Percentiles rank a stretch among this genome's conserved stretches.
Conservation (phyloP, 2,888 invertebrate species). For the Hofmannophila pseudospretella region DNA sequence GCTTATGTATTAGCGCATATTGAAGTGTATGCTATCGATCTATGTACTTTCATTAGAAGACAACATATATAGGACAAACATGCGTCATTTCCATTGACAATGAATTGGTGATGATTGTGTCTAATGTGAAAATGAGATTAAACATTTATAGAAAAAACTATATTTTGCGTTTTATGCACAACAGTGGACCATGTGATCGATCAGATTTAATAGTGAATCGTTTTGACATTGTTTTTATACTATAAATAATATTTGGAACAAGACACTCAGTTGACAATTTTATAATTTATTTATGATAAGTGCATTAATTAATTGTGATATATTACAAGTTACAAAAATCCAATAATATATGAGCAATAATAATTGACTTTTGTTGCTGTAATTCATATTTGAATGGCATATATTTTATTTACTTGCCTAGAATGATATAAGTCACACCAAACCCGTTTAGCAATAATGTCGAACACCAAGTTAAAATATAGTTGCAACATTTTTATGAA, state of each 20-base stretch:
- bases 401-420: constrained; percentile 34
- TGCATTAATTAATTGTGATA: constrained; percentile 74
- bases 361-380: constrained; percentile 45
- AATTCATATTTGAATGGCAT: constrained; percentile 43
- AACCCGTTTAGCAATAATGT: constrained; percentile 41
- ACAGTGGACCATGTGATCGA: constrained; percentile 73
- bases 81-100: constrained; percentile 60
- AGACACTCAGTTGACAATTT: constrained; percentile 72
- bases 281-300: constrained; percentile 75
- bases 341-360: constrained; percentile 48
- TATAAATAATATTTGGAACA: constrained; percentile 56
- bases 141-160: constrained; percentile 46
- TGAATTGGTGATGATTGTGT: constrained; percentile 68
- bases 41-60: constrained; percentile 70
- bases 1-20: constrained; percentile 53
- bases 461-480: constrained; percentile 57
- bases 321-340: constrained; percentile 47
- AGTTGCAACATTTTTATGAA: too few relatives aligned
- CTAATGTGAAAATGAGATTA: constrained; percentile 54
- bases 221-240: constrained; percentile 69
- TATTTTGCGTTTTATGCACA: constrained; percentile 68
- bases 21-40: constrained; percentile 50
- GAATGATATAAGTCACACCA: constrained; percentile 17
- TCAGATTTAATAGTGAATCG: constrained; percentile 67
- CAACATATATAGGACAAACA: constrained; percentile 47